Base-by-base conservation (phyloP, 2,113 vertebrate genomes). In the Tretioscincus oriximinensis region DNA sequence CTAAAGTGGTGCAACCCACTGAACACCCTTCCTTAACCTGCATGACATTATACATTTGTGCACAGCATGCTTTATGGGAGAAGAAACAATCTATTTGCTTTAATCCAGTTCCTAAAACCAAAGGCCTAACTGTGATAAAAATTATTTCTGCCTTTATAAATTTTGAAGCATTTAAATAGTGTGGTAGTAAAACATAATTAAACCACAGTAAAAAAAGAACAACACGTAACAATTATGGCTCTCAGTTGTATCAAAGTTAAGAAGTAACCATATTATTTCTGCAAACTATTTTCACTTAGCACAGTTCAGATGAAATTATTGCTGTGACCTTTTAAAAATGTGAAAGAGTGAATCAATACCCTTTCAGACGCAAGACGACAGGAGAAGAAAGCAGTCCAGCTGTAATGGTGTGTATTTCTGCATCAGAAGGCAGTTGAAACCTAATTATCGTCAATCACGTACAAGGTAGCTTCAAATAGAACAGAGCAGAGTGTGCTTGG, bases 271-370 rank as follows among this genome's bases (percentile, higher is more conserved):
- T 84, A 93, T 94, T 92, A 93, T 93, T 93, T 94, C 90, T 81
- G 84, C 90, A 93, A 95, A 95, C 91, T 94, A 85, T 94, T 94
- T 94, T 94, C 94, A 92, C 93, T 95, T 94, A 94, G 93, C 92
- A 93, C 93, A 89, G 89, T 91, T 90, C 92, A 89, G 93, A 93
- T 71, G 78, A 94, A 95, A 94, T 96, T 93, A 96, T 93, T 93
- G 93, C 92, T 90, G 1, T 93, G 95, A 95, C 95, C 95, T 96
- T 96, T 96, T 93, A 91, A 94, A 95, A 96, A 93, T 49, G 90
- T 88, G 82, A 85, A 91, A 92, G 93, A 81, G 28, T 63, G 92
- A 92, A 94, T 95, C 93, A 82, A 95, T 94, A 95, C 89, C 87
- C 92, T 94, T 93, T 90, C 91, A 84, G 91, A 90, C 85, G 93